A percentile compares a stretch with the other conserved stretches of the same genome.
phyloP scores from a whole-genome alignment of 2,113 vertebrate genomes.

The Puffinus mauretanicus region DNA sequence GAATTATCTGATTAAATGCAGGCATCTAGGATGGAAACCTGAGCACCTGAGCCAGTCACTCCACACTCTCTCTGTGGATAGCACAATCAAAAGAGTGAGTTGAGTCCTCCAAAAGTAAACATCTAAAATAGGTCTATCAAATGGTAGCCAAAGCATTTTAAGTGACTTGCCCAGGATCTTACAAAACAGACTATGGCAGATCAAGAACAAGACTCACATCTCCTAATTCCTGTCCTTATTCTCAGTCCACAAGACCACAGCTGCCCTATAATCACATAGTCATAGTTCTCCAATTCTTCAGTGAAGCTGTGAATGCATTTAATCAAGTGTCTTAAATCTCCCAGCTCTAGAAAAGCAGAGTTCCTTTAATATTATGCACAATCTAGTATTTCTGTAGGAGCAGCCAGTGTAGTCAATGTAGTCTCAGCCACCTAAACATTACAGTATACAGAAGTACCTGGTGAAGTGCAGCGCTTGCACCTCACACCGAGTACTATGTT shows the following conservation, averaged over 20 bases:
- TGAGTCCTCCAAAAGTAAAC: neutral
- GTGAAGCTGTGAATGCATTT: conserved; percentile 2
- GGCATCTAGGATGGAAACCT: neutral
- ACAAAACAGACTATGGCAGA: neutral
- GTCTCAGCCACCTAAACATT: neutral
- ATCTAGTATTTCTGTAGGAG: neutral
- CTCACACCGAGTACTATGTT: neutral
- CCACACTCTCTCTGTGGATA: neutral
- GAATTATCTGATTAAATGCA: neutral
- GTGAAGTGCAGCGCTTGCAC: neutral
- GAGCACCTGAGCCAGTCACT: neutral
- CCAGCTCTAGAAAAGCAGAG: neutral
- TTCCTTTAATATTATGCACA: neutral
- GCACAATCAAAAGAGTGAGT: neutral
- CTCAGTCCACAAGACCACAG: neutral
- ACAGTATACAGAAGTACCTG: neutral
- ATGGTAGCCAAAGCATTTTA: neutral
- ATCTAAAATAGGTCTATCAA: neutral
- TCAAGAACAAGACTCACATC: neutral
- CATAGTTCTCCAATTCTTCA: neutral
- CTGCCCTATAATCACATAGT: conserved; percentile 6
- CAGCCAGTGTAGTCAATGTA: neutral
- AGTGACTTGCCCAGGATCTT: neutral
- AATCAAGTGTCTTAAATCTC: neutral
- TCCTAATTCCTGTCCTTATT: neutral